A percentile compares a stretch with the other conserved stretches of the same genome.
Evolutionary conservation across 2,797 vertebrate genomes (phyloP).

Genomic region (Lagocephalus sceleratus): DNA sequence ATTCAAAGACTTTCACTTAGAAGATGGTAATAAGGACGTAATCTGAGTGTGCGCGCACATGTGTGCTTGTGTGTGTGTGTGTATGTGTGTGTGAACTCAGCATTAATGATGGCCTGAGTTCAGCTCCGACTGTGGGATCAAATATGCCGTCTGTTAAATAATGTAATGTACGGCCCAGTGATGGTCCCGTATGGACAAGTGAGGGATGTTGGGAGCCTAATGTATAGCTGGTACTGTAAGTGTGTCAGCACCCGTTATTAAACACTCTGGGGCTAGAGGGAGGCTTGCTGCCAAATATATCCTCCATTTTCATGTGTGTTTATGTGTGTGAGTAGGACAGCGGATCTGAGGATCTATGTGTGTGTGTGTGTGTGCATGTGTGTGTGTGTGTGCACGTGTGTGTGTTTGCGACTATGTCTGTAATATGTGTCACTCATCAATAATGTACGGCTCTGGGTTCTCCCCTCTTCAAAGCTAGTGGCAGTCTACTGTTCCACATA

Average conservation of each 20-base stretch:
- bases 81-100: slow-evolving; percentile 38
- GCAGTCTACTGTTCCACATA: slow-evolving; percentile 71
- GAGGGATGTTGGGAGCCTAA: slow-evolving; percentile 41
- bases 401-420: slow-evolving; percentile 59
- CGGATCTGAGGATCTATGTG: neutral
- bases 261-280: slow-evolving; percentile 44
- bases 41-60: slow-evolving; percentile 20
- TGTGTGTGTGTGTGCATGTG: slow-evolving; percentile 20
- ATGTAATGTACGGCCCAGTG: slow-evolving; percentile 62
- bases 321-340: slow-evolving; percentile 13
- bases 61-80: slow-evolving; percentile 29
- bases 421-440: slow-evolving; percentile 79
- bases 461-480: slow-evolving; percentile 73
- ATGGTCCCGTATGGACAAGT: slow-evolving; percentile 62
- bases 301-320: slow-evolving; percentile 32
- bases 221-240: slow-evolving; percentile 63
- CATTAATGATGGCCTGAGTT: slow-evolving; percentile 70
- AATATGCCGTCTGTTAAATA: slow-evolving; percentile 73
- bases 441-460: slow-evolving; percentile 71
- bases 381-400: slow-evolving; percentile 7
- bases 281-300: slow-evolving; percentile 51
- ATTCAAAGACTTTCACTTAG: slow-evolving; percentile 45
- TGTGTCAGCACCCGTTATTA: slow-evolving; percentile 61
- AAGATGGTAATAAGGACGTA: slow-evolving; percentile 48
- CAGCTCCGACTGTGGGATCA: slow-evolving; percentile 65